These are phyloP conservation scores for Nasonia oneida DNA, from an alignment of 2,888 invertebrate species.

Conservation along the genomic window DNA sequence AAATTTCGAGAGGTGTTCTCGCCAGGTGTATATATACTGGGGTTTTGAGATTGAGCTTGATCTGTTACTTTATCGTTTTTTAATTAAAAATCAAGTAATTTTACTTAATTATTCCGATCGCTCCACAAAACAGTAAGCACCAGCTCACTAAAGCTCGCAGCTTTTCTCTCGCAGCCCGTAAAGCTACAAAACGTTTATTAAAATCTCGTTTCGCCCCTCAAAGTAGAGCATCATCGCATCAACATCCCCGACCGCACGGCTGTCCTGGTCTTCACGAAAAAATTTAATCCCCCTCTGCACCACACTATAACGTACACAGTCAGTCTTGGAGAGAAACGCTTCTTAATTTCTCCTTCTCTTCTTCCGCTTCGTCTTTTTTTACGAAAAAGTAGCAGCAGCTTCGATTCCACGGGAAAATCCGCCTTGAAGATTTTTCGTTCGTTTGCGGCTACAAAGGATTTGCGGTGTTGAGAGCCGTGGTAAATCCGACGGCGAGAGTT, in stretches of 20 bases:
- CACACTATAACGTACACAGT: neutral
- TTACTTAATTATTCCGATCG: neutral
- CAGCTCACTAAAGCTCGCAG: neutral
- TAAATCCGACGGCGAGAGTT: neutral
- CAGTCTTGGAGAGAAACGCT: neutral
- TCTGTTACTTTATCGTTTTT: no score
- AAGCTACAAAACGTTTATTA: slow-evolving; percentile 44
- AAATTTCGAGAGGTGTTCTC: slow-evolving; percentile 50
- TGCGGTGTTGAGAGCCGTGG: neutral
- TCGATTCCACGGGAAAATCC: slow-evolving; percentile 6
- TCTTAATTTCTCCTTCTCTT: neutral
- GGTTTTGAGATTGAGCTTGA: no score
- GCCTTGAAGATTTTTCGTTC: slow-evolving; percentile 28
- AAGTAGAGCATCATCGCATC: neutral
- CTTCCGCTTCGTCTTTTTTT: neutral
- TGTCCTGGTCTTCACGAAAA: neutral
- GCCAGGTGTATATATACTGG: neutral
- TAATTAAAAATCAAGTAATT: no score
- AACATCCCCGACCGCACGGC: neutral
- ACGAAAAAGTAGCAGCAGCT: neutral
- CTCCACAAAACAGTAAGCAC: neutral
- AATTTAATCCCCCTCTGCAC: neutral
- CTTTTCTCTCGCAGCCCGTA: neutral
- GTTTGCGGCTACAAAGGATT: slow-evolving; percentile 15
- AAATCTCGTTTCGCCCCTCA: slow-evolving; percentile 35